Conservation (phyloP, 2,888 invertebrate genomes). For the Alloscopus bannaensis region DNA sequence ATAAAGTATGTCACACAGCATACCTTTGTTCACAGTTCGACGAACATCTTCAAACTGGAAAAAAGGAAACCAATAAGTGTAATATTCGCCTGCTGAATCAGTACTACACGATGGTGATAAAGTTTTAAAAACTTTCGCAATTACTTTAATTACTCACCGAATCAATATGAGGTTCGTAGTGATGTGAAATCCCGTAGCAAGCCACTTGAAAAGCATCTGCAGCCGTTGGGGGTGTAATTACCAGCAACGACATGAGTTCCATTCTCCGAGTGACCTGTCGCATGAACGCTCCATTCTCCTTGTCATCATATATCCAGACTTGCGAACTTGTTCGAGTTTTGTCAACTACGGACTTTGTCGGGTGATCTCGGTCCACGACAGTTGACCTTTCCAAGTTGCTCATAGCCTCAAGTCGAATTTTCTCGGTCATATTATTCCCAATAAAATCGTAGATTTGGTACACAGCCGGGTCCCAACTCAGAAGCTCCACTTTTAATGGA, state of each 20-base stretch:
- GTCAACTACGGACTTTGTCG: slow-evolving; percentile 27
- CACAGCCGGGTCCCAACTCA: slow-evolving; percentile 34
- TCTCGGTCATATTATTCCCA: slow-evolving; percentile 16
- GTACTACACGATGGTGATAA: no score
- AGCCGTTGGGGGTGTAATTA: not conserved
- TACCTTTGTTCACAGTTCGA: slow-evolving; percentile 23
- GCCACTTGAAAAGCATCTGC: slow-evolving; percentile 56
- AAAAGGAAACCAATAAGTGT: not conserved
- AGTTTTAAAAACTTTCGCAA: not conserved
- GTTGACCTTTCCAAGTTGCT: slow-evolving; percentile 27
- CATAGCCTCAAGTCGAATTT: slow-evolving; percentile 17
- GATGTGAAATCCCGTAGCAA: slow-evolving; percentile 55
- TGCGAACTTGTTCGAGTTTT: slow-evolving; percentile 38
- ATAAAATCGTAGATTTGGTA: slow-evolving; percentile 58
- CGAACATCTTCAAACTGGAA: slow-evolving; percentile 27
- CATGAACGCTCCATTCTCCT: not conserved
- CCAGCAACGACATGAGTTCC: slow-evolving; percentile 49
- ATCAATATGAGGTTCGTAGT: slow-evolving; percentile 62
- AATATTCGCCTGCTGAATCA: no score
- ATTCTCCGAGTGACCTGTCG: slow-evolving; percentile 11
- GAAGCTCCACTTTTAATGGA: slow-evolving; percentile 55
- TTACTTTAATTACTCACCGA: slow-evolving; percentile 44
- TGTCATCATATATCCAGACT: slow-evolving; percentile 45
- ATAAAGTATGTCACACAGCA: not conserved
- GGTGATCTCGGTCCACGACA: slow-evolving; percentile 31